phyloP scores from a whole-genome alignment of 2,888 invertebrate genomes.

The Lasioglossum zephyrum region DNA sequence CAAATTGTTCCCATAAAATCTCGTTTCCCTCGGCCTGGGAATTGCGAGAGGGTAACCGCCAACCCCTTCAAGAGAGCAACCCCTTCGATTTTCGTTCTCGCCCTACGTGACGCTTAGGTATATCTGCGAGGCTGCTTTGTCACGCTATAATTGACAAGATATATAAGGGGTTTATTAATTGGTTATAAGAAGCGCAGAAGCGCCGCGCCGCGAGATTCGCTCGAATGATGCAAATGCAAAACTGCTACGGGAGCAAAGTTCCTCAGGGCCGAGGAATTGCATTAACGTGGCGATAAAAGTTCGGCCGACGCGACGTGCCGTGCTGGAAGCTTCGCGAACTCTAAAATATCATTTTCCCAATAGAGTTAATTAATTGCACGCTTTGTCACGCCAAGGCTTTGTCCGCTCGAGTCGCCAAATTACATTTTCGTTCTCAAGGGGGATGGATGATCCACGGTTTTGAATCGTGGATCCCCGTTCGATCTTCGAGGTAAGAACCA shows the following conservation, averaged over 20 bases:
- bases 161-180: not conserved
- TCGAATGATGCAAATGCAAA: not conserved
- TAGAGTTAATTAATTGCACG: conserved; percentile 46
- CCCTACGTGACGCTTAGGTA: not conserved
- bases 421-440: not conserved
- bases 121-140: not conserved
- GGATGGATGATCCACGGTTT: not conserved
- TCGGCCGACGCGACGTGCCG: conserved; percentile 7
- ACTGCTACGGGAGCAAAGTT: not conserved
- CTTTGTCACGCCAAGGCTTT: not conserved
- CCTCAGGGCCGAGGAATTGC: conserved; percentile 21
- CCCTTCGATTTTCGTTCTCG: not conserved
- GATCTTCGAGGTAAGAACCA: conserved; percentile 26
- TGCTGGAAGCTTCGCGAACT: conserved; percentile 7
- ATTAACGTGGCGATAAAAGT: conserved; percentile 46
- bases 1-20: conserved; percentile 12
- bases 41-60: not conserved
- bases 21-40: not conserved
- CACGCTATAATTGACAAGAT: not conserved
- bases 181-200: not conserved
- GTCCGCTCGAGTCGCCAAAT: conserved; percentile 5
- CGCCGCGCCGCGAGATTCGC: not conserved
- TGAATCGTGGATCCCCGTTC: not conserved
- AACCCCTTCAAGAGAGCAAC: not conserved
- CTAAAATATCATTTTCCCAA: conserved; percentile 45